Percentiles rank a stretch among this genome's conserved stretches.
phyloP scores from a whole-genome alignment of 1,140 invertebrate genomes.

The Yoshiicerus persimilis region DNA sequence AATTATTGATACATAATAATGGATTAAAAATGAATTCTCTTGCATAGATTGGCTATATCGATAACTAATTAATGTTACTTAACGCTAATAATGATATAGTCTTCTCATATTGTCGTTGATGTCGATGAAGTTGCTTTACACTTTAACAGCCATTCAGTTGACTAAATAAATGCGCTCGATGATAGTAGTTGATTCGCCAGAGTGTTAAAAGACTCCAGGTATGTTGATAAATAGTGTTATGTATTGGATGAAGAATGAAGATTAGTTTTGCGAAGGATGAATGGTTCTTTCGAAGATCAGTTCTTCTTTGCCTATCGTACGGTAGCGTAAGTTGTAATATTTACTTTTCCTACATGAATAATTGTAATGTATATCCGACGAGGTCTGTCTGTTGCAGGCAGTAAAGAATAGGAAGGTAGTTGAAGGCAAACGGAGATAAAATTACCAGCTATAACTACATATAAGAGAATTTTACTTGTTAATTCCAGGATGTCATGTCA shows the following conservation, averaged over 20 bases:
- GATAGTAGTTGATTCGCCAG: background rate
- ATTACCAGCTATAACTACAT: background rate
- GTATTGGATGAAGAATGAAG: background rate
- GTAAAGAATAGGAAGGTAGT: slow-evolving; percentile 5
- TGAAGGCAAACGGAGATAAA: background rate
- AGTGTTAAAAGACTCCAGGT: background rate
- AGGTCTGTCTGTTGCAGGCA: background rate
- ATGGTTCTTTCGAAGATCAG: background rate
- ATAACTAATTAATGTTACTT: background rate
- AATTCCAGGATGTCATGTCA: background rate
- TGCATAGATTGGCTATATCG: background rate
- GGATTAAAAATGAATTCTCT: background rate
- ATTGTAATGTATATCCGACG: no score
- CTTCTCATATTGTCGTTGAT: slow-evolving; percentile 20
- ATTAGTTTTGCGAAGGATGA: background rate
- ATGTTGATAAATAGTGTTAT: background rate
- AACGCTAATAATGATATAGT: background rate
- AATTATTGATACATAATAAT: background rate
- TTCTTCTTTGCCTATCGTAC: background rate
- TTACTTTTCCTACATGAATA: background rate
- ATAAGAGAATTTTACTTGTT: background rate
- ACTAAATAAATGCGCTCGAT: background rate
- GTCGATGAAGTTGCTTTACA: slow-evolving; percentile 3
- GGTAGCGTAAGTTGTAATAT: background rate
- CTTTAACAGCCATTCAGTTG: background rate